Percentiles rank a stretch among this genome's conserved stretches.
Evolutionary conservation across 2,113 vertebrate species (phyloP).

Genomic region (Sorex fumeus): DNA sequence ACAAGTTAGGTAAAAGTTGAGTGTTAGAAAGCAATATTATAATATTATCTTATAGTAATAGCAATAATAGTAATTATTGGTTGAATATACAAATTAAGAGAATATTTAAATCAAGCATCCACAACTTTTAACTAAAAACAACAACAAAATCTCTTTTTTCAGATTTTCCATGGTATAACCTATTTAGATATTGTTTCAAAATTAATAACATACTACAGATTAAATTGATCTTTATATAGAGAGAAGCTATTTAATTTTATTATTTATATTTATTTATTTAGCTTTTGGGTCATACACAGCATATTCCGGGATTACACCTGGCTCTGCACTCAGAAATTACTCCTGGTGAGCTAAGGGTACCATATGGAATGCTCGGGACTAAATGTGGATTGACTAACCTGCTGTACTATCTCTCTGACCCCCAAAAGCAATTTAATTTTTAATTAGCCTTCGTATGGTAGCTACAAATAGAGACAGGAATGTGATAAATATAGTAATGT

Average conservation of each 20-base stretch:
- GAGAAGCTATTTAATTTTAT: background rate
- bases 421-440: constrained; percentile 20
- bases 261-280: too few relatives aligned
- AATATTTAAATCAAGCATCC: background rate
- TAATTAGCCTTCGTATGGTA: constrained; percentile 16
- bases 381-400: too few relatives aligned
- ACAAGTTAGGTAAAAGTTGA: too few relatives aligned
- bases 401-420: too few relatives aligned
- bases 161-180: background rate
- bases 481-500: background rate
- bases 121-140: background rate
- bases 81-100: constrained; percentile 26
- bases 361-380: too few relatives aligned
- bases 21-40: too few relatives aligned
- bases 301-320: too few relatives aligned
- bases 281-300: too few relatives aligned
- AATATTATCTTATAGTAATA: too few relatives aligned
- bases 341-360: too few relatives aligned
- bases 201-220: background rate
- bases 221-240: background rate
- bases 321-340: too few relatives aligned
- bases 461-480: background rate
- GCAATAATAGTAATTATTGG: background rate
- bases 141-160: background rate
- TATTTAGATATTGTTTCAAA: constrained; percentile 41